Evolutionary conservation across 92 coral and sea anemone species (phyloP), one percentile per base, ranked within the genome.

Genomic region (Porites cylindrica): DNA sequence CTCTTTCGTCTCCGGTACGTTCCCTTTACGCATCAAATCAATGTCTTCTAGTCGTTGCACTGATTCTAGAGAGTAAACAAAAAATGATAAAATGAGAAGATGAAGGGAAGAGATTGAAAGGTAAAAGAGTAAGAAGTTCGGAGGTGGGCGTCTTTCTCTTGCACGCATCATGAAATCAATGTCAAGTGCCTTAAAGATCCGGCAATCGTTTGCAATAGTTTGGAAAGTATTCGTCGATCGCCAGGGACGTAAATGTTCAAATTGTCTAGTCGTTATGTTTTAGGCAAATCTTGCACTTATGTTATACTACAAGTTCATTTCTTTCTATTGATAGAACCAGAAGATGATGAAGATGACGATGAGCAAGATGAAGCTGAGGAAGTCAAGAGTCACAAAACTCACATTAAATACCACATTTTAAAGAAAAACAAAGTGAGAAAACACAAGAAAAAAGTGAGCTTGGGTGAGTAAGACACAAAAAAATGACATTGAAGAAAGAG

Each of bases 341-440:
- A 80, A 13, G 93, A 86, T 1, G 95, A 92, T 0, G 95, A 89
- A 2, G 92, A 92, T 1, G 92, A 76, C 2, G 92, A 89, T 12
- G 70, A 76, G 2, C 88, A 74, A 0, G 85, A 88, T 1, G 92
- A 91, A 1, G 81, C 32, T 2, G 85, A 64, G 2, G 80, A 69
- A 21, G 19, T 23, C 66, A 73, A 83, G 8, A 63, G 64, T 52
- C 87, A 75, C 64, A 83, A 73, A 66, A 65, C 58, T 74, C 87
- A 62, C 29, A 66, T 73, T 12, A 83, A 83, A 38, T 77, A 77
- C 29, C 89, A 84, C 81, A 32, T 8, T 14, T 68, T 82, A 47
- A 83, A 74, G 83, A 76, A 85, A 29, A 68, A 76, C 77, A 85
- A 78, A 68, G 77, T 77, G 18, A 65, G 73, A 24, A 85, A 77